Conservation (phyloP, 2,888 invertebrate genomes). For the Leptinotarsa haldemani region DNA sequence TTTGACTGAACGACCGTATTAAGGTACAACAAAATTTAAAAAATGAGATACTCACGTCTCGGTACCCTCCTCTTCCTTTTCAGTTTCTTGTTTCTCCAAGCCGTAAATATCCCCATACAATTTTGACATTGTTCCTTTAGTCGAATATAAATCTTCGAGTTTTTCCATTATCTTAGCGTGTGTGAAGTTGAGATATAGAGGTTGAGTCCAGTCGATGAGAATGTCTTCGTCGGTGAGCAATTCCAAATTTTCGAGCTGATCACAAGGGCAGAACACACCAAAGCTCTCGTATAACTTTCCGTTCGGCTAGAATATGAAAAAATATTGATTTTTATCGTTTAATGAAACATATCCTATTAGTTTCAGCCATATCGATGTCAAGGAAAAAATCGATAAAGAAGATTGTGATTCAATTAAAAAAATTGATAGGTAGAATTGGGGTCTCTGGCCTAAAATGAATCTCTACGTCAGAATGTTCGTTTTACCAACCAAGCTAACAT, state of each 20-base stretch:
- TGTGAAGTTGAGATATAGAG: constrained; percentile 88
- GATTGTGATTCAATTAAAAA: no score
- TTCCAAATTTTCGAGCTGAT: constrained; percentile 78
- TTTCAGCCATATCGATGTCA: no score
- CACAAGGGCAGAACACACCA: constrained; percentile 86
- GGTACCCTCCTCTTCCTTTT: constrained; percentile 67
- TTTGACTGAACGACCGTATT: not conserved
- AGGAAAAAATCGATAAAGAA: no score
- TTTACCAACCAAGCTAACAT: no score
- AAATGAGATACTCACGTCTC: constrained; percentile 69
- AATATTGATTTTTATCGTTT: not conserved
- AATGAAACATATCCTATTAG: no score
- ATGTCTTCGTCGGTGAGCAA: constrained; percentile 81
- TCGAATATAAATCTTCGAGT: constrained; percentile 78
- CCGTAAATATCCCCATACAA: constrained; percentile 85
- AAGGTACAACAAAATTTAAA: not conserved
- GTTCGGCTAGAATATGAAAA: constrained; percentile 75
- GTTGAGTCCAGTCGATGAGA: constrained; percentile 82
- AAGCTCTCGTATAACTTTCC: constrained; percentile 85
- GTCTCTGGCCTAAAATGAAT: no score
- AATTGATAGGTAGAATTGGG: no score
- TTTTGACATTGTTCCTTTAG: constrained; percentile 75
- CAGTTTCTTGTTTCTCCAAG: constrained; percentile 73
- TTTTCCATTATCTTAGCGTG: constrained; percentile 84
- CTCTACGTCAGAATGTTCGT: no score